Conservation (phyloP, 2,888 invertebrate species). For the Thymelicus lineola region DNA sequence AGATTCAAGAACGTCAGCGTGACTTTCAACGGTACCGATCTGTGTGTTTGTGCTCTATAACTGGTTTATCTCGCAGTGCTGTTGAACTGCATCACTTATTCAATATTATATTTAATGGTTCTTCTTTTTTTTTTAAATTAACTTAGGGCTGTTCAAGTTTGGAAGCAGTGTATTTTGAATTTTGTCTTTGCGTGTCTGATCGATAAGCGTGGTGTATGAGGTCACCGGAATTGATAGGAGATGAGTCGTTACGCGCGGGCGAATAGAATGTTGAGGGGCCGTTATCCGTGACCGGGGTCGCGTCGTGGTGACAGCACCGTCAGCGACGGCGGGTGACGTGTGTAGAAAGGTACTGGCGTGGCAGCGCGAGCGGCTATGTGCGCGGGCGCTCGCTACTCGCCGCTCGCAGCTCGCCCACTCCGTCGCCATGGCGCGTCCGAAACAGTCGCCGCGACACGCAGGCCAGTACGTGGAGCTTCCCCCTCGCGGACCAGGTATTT, state of each 20-base stretch:
- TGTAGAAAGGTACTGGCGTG: slow-evolving; percentile 49
- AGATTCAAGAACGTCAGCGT: slow-evolving; percentile 1
- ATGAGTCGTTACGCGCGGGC: slow-evolving; percentile 13
- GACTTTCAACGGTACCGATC: not conserved
- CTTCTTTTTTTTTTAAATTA: too few relatives aligned
- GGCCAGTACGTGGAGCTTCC: slow-evolving; percentile 74
- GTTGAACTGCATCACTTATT: too few relatives aligned
- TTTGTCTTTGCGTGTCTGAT: not conserved
- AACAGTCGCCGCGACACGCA: slow-evolving; percentile 80
- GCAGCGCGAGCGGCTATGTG: slow-evolving; percentile 46
- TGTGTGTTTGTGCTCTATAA: not conserved
- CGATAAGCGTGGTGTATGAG: slow-evolving; percentile 9
- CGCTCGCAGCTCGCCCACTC: slow-evolving; percentile 69
- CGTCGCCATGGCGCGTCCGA: slow-evolving; percentile 79
- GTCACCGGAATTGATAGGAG: slow-evolving; percentile 7
- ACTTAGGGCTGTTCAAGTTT: too few relatives aligned
- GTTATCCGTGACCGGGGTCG: slow-evolving; percentile 42
- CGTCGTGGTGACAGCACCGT: slow-evolving; percentile 58
- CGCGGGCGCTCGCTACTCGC: slow-evolving; percentile 54
- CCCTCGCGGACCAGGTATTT: slow-evolving; percentile 80
- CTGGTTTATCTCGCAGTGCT: not conserved
- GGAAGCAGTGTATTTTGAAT: too few relatives aligned
- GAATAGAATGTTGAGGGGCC: slow-evolving; percentile 23
- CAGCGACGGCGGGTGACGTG: slow-evolving; percentile 52
- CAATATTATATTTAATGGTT: too few relatives aligned